Evolutionary conservation across 2,888 invertebrate genomes (phyloP), one percentile per base, ranked within the genome.

Genomic region (Drosophila maculinotata): DNA sequence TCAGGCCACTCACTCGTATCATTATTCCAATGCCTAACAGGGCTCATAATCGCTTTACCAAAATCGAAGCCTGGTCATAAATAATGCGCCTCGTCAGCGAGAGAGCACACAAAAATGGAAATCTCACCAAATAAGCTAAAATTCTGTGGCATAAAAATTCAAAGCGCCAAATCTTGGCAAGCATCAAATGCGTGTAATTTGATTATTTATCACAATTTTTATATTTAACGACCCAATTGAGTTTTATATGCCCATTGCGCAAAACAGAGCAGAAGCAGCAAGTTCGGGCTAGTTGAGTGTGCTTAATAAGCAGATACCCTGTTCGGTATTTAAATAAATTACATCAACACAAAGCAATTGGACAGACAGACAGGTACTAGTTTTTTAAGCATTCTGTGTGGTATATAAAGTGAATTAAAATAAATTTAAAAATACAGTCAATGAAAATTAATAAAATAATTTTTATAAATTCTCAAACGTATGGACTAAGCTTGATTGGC

Each of bases 151-250:
- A 75, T 77, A 64, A 69, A 76, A 76, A 58, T 58, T 68, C 52
- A 70, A 69, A 62, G 64, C 62, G 57, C 45, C 49, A 60, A 76
- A 83, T 86, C 76, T 67, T 69, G 59, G 64, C 64, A 35, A 63
- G 64, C 75, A 82, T 76, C 68, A 82, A 87, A 77, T 75, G 79
- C 85, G 68, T 85, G 79, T 87, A 88, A 84, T 84, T 84, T 84
- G 88, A 88, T 84, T 84, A 88, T 88, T 88, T 86, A 84, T 88
- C 84, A 78, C 84, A 85, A 79, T 87, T 83, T 87, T 87, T 77
- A 76, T 69, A 76, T 84, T 84, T 84, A 88, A 84, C 87, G 88
- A 88, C 81, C 78, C 84, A 84, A 84, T 84, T 88, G 80, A 74
- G 84, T 87, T 84, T 83, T 79, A 88, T 86, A 73, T 48, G 76